Conservation (phyloP, 92 coral and sea anemone species). For the Muricea muricata region DNA sequence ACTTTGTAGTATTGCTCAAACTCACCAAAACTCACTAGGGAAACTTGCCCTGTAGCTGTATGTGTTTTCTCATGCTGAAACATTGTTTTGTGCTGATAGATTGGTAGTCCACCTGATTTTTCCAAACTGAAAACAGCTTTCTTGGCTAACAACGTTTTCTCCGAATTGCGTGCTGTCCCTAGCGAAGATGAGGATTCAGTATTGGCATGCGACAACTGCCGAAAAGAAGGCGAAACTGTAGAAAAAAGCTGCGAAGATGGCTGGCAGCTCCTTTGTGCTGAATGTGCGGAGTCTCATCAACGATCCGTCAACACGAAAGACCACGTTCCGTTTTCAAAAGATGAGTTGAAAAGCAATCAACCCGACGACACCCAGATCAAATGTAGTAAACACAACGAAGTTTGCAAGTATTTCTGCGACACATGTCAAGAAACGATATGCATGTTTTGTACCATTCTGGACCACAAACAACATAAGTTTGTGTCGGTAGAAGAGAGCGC, state of each 20-base stretch:
- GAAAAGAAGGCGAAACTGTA: slow-evolving; percentile 54
- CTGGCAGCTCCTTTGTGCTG: slow-evolving; percentile 61
- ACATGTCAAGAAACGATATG: slow-evolving; percentile 91
- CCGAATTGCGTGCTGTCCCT: slow-evolving; percentile 33
- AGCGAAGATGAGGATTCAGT: slow-evolving; percentile 5
- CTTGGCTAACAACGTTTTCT: slow-evolving; percentile 70
- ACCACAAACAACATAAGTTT: slow-evolving; percentile 85
- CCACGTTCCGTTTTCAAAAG: slow-evolving; percentile 63
- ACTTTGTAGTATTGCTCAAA: too few species aligned
- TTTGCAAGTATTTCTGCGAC: slow-evolving; percentile 88
- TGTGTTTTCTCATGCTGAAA: background rate
- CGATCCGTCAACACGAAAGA: slow-evolving; percentile 46
- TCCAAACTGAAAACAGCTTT: slow-evolving; percentile 64
- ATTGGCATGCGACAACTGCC: slow-evolving; percentile 45
- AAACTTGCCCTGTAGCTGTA: too few species aligned
- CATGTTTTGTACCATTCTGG: slow-evolving; percentile 84
- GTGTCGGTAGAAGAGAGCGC: slow-evolving; percentile 82
- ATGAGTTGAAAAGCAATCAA: slow-evolving; percentile 48
- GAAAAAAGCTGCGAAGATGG: slow-evolving; percentile 65
- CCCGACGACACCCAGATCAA: background rate
- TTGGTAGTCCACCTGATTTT: slow-evolving; percentile 53
- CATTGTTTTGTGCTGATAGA: slow-evolving; percentile 21
- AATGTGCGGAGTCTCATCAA: slow-evolving; percentile 68
- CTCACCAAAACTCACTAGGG: too few species aligned
- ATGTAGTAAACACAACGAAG: background rate